Conservation (phyloP, 2,113 vertebrate genomes). For the Sciurus niger region DNA sequence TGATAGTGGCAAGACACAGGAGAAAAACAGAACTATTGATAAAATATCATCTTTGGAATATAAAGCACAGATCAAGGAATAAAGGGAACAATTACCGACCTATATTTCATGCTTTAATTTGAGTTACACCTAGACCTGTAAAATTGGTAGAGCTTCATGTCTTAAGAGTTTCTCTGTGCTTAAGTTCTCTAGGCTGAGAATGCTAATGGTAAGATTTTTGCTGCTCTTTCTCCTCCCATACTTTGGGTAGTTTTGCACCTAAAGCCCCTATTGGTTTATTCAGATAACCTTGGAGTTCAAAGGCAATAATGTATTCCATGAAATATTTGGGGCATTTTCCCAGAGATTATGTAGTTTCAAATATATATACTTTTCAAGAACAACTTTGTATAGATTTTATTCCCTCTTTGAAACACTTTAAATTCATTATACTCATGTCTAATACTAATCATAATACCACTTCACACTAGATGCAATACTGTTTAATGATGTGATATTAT, state of each 20-base stretch:
- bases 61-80: not conserved
- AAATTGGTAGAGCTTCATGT: not conserved
- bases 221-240: not conserved
- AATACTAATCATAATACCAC: not conserved
- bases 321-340: conserved; percentile 26
- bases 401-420: conserved; percentile 17
- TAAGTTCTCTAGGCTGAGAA: not conserved
- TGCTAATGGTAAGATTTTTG: not conserved
- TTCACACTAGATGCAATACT: not conserved
- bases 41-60: not conserved
- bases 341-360: conserved; percentile 15
- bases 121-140: not conserved
- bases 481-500: not conserved
- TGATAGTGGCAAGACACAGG: not conserved
- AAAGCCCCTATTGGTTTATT: not conserved
- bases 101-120: not conserved
- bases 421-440: not conserved
- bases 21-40: not conserved
- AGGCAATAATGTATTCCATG: not conserved
- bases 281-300: conserved; percentile 48
- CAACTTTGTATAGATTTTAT: not conserved
- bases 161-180: not conserved
- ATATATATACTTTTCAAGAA: conserved; percentile 41
- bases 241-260: not conserved
- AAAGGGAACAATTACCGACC: not conserved